Percentiles rank a stretch among this genome's conserved stretches.
phyloP scores from a whole-genome alignment of 2,888 invertebrate species.

The Pachycephus smyrnensis region DNA sequence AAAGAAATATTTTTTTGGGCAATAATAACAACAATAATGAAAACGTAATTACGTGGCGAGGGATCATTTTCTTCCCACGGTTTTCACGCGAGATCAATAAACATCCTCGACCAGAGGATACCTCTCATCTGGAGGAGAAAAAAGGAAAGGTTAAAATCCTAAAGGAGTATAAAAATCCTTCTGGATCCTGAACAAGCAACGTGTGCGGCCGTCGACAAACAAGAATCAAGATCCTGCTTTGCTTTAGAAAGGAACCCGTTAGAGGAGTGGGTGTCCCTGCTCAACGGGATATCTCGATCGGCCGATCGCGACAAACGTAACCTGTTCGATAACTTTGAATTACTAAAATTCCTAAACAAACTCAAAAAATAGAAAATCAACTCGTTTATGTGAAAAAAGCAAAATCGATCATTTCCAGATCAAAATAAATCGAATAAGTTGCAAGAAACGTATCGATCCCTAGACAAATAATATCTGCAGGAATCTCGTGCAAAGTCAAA shows the following conservation, averaged over 20 bases:
- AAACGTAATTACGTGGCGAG: background rate
- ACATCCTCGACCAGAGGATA: background rate
- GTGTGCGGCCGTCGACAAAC: constrained; percentile 7
- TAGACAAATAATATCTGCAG: background rate
- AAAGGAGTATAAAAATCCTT: background rate
- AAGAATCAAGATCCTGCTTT: constrained; percentile 20
- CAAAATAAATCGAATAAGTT: too few relatives aligned
- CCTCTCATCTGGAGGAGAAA: background rate
- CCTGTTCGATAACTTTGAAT: background rate
- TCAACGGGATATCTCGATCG: constrained; percentile 16
- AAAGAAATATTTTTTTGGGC: too few relatives aligned
- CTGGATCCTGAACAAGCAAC: background rate
- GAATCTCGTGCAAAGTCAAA: background rate
- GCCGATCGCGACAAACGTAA: constrained; percentile 1
- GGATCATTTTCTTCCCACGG: background rate
- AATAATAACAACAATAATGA: too few relatives aligned
- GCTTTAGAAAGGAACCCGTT: constrained; percentile 22
- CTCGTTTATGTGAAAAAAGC: background rate
- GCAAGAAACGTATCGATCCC: too few relatives aligned
- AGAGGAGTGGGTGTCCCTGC: constrained; percentile 24
- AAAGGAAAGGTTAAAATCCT: background rate
- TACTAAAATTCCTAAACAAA: background rate
- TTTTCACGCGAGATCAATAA: background rate
- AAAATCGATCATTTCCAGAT: too few relatives aligned
- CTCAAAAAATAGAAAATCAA: background rate